Conservation (phyloP, 2,113 vertebrate genomes). For the Amblyornis subalaris region DNA sequence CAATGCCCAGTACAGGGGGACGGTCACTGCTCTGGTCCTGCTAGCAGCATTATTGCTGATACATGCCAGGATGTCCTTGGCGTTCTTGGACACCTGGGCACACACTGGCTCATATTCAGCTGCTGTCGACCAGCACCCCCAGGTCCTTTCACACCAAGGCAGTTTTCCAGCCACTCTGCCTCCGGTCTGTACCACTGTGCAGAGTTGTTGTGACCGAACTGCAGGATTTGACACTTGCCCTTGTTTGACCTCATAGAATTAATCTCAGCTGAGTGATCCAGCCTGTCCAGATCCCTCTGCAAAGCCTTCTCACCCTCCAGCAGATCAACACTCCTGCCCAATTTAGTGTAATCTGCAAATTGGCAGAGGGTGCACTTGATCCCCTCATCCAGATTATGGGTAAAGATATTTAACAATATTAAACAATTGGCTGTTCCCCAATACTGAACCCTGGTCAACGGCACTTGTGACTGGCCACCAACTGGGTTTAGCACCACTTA, state of each 20-base stretch:
- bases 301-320: background rate
- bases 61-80: background rate
- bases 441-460: background rate
- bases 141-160: background rate
- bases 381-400: background rate
- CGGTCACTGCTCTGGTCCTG: background rate
- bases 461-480: background rate
- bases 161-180: background rate
- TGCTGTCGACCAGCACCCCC: accelerated
- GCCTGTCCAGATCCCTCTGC: background rate
- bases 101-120: background rate
- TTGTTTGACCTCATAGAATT: background rate
- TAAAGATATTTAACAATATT: background rate
- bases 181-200: accelerated
- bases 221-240: background rate
- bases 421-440: too few species aligned
- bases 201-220: too few species aligned
- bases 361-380: background rate
- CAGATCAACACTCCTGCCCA: background rate
- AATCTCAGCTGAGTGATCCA: background rate
- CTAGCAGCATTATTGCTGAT: background rate
- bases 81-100: too few species aligned
- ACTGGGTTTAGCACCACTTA: background rate
- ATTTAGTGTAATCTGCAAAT: background rate
- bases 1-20: accelerated